Evolutionary conservation across 2,113 vertebrate species (phyloP).

Genomic region (Apteryx mantelli): DNA sequence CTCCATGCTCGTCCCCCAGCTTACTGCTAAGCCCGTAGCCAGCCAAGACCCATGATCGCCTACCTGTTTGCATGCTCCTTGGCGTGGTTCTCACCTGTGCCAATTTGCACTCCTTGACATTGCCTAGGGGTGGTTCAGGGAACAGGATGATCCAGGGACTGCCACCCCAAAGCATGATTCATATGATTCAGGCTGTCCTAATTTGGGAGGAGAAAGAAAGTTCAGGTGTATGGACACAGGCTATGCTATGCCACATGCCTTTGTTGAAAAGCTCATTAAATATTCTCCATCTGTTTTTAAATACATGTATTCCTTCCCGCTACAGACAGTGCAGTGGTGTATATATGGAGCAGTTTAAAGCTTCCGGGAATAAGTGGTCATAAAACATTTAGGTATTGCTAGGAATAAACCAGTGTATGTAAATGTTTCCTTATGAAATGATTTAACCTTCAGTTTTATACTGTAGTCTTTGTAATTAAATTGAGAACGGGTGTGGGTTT

Average conservation of each 20-base stretch:
- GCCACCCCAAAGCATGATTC: background rate
- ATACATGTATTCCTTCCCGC: background rate
- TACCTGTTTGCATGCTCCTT: background rate
- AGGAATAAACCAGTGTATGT: background rate
- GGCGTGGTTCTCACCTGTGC: background rate
- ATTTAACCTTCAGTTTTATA: background rate
- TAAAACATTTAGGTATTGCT: constrained; percentile 26
- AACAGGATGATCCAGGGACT: background rate
- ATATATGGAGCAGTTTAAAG: background rate
- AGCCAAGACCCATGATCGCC: background rate
- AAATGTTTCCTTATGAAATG: background rate
- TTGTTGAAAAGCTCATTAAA: background rate
- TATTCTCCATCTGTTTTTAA: background rate
- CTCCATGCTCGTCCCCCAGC: background rate
- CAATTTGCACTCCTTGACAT: background rate
- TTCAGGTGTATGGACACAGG: background rate
- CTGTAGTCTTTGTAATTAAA: background rate
- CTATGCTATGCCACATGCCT: background rate
- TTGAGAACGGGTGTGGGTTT: background rate
- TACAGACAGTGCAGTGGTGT: background rate
- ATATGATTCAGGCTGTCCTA: background rate
- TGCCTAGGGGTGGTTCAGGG: background rate
- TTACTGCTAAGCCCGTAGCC: background rate
- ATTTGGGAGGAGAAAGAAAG: background rate
- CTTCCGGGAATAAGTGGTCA: background rate